These are phyloP conservation scores for Heterodera filipjevi DNA, from an alignment of 2,888 invertebrate genomes.

Conservation along the genomic window DNA sequence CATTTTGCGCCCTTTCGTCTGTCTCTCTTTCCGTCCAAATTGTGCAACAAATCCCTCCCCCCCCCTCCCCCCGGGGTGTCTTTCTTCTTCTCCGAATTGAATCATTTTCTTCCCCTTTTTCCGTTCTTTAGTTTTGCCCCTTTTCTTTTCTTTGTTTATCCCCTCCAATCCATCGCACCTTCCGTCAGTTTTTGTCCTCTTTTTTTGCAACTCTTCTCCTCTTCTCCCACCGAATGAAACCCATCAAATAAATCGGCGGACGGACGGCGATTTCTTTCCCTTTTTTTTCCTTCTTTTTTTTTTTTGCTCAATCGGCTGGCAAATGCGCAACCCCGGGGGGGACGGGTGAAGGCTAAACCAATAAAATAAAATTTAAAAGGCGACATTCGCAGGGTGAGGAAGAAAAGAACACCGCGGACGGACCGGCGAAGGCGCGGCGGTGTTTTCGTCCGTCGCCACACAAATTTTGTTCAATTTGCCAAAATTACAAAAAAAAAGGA, in stretches of 20 bases:
- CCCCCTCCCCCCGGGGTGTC: not conserved
- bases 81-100: not conserved
- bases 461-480: not conserved
- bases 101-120: not conserved
- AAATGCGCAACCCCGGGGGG: constrained; percentile 7
- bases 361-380: constrained; percentile 11
- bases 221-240: not conserved
- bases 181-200: constrained; percentile 2
- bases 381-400: not conserved
- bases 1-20: not conserved
- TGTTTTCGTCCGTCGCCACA: not conserved
- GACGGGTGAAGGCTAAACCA: constrained; percentile 6
- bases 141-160: constrained; percentile 7
- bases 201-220: constrained; percentile 1
- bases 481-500: not conserved
- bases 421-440: not conserved
- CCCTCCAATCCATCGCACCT: not conserved
- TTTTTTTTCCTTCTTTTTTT: not conserved
- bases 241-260: constrained; percentile 8
- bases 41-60: not conserved
- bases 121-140: not conserved
- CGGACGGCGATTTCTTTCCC: not conserved
- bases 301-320: constrained; percentile 9
- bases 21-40: not conserved
- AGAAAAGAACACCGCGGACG: not conserved